Evolutionary conservation across 2,113 vertebrate genomes (phyloP), one percentile per base, ranked within the genome.

Genomic region (Pseudopodoces humilis): DNA sequence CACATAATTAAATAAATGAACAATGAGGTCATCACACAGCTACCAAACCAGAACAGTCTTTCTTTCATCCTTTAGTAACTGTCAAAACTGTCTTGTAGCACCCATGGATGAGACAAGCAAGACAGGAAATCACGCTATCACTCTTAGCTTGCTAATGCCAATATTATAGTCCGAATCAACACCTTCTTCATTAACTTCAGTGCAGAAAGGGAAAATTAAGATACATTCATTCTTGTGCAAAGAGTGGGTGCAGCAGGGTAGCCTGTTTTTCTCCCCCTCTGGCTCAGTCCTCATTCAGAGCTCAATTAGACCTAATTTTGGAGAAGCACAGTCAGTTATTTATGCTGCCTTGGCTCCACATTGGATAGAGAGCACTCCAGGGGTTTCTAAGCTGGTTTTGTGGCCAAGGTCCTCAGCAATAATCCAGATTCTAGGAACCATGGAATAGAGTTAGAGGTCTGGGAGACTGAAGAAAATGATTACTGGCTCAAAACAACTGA

Each of bases 1-100:
- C 27, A 77, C 15, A 28, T 63, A 92, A 94, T 94, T 78, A 91
- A 87, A 64, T 74, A 93, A 87, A 90, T 56, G 16, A 95, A 94
- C 71, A 63, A 55, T 80, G 60, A 94, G 68, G 52, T 92, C 79
- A 93, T 71, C 49, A n/a, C 4, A 30, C 30, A 87, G 67, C 67
- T 88, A 59, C 47, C 79, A 85, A 76, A 59, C 13, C 63, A 70
- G 71, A 92, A 80, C 5, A 83, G 43, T 25, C 47, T 80, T 46
- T 77, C 78, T 91, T 88, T 83, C 35, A 87, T 76, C 65, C 76
- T 82, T 49, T 31, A 77, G 70, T 47, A 52, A 91, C 28, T 90
- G 82, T 83, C 84, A 89, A 77, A 95, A 90, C 70, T 69, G 77
- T 83, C 58, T 33, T 52, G 58, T n/a, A 89, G 93, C n/a, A 85